Percentiles rank a stretch among this genome's conserved stretches.
Evolutionary conservation across 2,113 vertebrate species (phyloP).

Genomic region (Cricetomys ansorgei): DNA sequence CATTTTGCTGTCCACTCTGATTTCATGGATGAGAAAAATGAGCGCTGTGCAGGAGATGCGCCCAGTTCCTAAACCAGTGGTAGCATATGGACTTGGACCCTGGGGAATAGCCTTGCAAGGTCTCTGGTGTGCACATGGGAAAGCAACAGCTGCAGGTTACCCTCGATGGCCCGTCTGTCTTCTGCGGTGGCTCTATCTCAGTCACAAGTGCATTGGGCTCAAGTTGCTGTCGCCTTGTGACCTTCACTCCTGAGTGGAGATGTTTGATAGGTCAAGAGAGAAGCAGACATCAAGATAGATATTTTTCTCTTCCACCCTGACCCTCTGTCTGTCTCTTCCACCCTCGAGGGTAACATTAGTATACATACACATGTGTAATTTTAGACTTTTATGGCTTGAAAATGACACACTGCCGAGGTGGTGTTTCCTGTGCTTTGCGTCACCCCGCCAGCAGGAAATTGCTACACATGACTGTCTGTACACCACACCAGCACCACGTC

Average conservation of each 20-base stretch:
- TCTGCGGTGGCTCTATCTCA: background rate
- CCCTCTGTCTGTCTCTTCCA: background rate
- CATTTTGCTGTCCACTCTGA: background rate
- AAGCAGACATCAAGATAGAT: background rate
- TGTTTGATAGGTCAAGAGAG: background rate
- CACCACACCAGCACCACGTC: background rate
- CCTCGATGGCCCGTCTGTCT: background rate
- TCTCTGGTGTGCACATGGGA: background rate
- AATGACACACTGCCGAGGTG: constrained; percentile 65
- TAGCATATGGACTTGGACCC: background rate
- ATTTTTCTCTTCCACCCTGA: background rate
- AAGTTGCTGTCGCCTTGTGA: background rate
- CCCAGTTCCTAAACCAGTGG: background rate
- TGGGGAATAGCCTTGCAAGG: background rate
- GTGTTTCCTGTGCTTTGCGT: constrained; percentile 64
- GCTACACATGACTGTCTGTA: background rate
- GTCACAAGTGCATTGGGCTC: background rate
- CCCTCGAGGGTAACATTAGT: background rate
- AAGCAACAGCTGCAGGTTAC: background rate
- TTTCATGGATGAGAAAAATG: constrained; percentile 5
- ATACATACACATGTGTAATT: constrained; percentile 34
- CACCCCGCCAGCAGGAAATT: constrained; percentile 68
- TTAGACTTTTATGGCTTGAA: constrained; percentile 70
- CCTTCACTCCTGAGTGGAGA: background rate
- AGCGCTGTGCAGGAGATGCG: background rate